Evolutionary conservation across 2,888 invertebrate species (phyloP).

Genomic region (Nymphalis polychloros): DNA sequence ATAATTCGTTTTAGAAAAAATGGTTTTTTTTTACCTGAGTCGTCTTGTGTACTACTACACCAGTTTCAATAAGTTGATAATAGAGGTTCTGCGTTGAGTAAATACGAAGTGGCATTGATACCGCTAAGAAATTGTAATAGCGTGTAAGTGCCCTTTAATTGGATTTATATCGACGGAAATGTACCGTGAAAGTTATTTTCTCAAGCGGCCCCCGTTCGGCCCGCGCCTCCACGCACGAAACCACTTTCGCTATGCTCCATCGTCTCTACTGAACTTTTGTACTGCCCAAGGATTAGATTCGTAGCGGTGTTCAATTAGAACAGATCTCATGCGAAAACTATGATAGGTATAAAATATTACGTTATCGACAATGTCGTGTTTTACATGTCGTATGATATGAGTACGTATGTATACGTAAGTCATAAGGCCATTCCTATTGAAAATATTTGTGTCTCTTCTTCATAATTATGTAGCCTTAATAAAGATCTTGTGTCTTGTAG

Average conservation of each 20-base stretch:
- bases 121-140: constrained; percentile 18
- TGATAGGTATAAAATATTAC: background rate
- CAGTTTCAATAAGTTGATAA: constrained; percentile 10
- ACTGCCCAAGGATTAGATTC: constrained; percentile 47
- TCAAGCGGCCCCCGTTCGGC: constrained; percentile 56
- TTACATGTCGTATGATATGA: too few relatives aligned
- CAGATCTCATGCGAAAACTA: background rate
- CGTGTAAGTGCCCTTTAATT: constrained; percentile 53
- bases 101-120: constrained; percentile 22
- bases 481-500: too few relatives aligned
- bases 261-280: constrained; percentile 56
- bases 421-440: too few relatives aligned
- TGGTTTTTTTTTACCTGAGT: background rate
- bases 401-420: too few relatives aligned
- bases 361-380: background rate
- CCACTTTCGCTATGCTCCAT: constrained; percentile 72
- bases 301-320: constrained; percentile 16
- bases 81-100: constrained; percentile 2
- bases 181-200: constrained; percentile 79
- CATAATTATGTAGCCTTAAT: too few relatives aligned
- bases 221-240: constrained; percentile 64
- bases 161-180: constrained; percentile 65
- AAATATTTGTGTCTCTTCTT: too few relatives aligned
- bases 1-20: too few relatives aligned
- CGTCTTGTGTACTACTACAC: background rate